phyloP scores from a whole-genome alignment of 2,888 invertebrate species.

The Synergus itoensis region DNA sequence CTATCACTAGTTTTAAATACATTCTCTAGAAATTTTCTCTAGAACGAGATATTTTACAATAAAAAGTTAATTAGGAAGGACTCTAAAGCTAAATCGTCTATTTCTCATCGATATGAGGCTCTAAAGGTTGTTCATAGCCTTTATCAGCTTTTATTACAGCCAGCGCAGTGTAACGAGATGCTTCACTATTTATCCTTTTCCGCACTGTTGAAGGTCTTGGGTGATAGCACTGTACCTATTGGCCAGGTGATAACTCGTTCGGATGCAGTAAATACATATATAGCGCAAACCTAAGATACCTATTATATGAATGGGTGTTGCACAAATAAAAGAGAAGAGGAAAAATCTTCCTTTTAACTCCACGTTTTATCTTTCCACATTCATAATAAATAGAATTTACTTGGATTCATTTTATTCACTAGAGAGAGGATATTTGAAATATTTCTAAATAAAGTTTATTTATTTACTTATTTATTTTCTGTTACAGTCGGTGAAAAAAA shows the following conservation, averaged over 20 bases:
- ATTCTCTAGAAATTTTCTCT: background rate
- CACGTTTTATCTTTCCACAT: background rate
- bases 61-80: background rate
- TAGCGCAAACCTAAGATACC: too few relatives aligned
- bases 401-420: background rate
- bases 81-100: background rate
- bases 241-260: constrained; percentile 11
- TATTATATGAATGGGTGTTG: background rate
- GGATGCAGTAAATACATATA: too few relatives aligned
- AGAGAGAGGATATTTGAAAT: background rate
- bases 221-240: background rate
- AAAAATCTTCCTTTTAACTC: background rate
- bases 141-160: background rate
- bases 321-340: background rate
- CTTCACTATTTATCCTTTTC: constrained; percentile 6
- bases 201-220: background rate
- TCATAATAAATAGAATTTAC: background rate
- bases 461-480: constrained; percentile 41
- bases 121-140: background rate
- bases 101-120: background rate
- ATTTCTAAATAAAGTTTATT: background rate
- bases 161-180: background rate
- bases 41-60: background rate
- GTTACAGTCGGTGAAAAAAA: constrained; percentile 95
- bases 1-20: background rate